Evolutionary conservation across 2,113 vertebrate genomes (phyloP).

Genomic region (Meriones unguiculatus): DNA sequence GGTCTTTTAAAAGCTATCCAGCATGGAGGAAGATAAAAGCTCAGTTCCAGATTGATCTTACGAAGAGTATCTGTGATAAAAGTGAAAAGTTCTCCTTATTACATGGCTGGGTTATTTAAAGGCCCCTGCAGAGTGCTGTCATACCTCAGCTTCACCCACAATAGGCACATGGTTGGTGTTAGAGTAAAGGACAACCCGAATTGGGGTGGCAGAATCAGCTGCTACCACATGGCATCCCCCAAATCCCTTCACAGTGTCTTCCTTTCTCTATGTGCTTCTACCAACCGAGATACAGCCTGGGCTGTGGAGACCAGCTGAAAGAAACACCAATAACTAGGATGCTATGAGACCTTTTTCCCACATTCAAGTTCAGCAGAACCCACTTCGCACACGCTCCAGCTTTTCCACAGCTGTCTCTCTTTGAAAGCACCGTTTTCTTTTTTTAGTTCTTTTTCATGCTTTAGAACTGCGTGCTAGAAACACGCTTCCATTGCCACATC

Average conservation of each 20-base stretch:
- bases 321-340: too few species aligned
- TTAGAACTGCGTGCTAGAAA: not conserved
- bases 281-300: too few species aligned
- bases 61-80: not conserved
- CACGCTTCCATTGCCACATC: not conserved
- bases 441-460: not conserved
- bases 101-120: not conserved
- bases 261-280: accelerated
- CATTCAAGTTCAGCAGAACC: not conserved
- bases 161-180: not conserved
- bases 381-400: not conserved
- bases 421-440: not conserved
- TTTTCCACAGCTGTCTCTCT: not conserved
- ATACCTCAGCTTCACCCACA: not conserved
- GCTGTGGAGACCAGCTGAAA: not conserved
- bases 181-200: accelerated
- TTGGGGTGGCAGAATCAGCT: accelerated
- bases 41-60: not conserved
- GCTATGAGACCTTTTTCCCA: too few species aligned
- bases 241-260: too few species aligned
- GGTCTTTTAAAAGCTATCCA: not conserved
- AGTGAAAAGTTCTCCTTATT: not conserved
- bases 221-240: not conserved
- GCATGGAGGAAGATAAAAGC: not conserved
- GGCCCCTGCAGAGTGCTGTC: accelerated